These are phyloP conservation scores for Heliconius eleuchia DNA, from an alignment of 1,140 invertebrate genomes.

Conservation along the genomic window DNA sequence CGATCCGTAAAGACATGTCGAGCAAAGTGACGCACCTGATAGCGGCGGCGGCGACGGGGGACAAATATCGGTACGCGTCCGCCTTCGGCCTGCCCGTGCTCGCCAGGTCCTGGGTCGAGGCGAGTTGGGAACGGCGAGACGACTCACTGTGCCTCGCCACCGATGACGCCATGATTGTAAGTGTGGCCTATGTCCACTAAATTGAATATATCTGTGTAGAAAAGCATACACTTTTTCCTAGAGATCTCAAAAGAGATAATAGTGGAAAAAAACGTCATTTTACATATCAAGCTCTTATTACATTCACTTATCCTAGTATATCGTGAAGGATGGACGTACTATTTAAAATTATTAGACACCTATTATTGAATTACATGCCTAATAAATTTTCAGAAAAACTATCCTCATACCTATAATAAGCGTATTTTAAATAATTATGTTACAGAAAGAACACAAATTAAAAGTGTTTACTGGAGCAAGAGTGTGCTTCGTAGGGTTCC, in stretches of 20 bases:
- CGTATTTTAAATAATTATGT: slow-evolving; percentile 6
- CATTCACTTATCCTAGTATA: too few species aligned
- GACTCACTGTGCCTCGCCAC: slow-evolving; percentile 86
- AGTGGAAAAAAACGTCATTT: too few species aligned
- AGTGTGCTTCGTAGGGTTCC: slow-evolving; percentile 94
- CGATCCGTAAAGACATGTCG: slow-evolving; percentile 93
- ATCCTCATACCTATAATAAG: too few species aligned
- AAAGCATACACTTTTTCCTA: too few species aligned
- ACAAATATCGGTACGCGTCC: slow-evolving; percentile 93
- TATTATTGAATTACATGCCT: too few species aligned
- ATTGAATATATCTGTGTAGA: too few species aligned
- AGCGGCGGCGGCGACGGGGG: slow-evolving; percentile 91
- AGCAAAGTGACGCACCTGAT: slow-evolving; percentile 95
- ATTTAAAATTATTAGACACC: too few species aligned
- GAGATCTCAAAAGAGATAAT: too few species aligned
- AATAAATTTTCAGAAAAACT: too few species aligned
- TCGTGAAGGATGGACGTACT: too few species aligned
- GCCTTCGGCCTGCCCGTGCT: slow-evolving; percentile 94
- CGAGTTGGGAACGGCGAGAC: slow-evolving; percentile 90
- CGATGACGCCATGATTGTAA: slow-evolving; percentile 87
- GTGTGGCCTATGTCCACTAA: slow-evolving; percentile 40
- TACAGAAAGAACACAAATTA: slow-evolving; percentile 86
- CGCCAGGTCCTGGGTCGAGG: slow-evolving; percentile 92
- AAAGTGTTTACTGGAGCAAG: slow-evolving; percentile 93
- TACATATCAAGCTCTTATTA: too few species aligned